These are phyloP conservation scores for Palythoa grandis DNA, from an alignment of 92 coral and sea anemone genomes.

Conservation along the genomic window DNA sequence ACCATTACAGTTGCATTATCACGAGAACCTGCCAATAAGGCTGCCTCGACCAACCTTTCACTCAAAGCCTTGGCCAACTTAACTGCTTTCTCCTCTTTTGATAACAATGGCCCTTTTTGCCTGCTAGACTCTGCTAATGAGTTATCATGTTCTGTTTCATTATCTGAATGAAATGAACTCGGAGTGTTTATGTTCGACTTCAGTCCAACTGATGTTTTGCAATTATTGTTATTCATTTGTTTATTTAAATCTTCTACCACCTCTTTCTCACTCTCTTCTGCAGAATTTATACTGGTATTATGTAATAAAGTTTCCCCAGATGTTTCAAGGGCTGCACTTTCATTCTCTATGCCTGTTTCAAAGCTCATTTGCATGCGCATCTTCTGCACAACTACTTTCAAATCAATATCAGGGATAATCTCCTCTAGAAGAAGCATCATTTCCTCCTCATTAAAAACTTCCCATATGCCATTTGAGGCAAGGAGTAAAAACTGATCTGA, in stretches of 20 bases:
- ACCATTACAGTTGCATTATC: slow-evolving; percentile 90
- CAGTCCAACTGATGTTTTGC: not conserved
- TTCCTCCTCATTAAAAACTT: slow-evolving; percentile 89
- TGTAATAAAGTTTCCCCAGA: not conserved
- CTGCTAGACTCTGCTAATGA: not conserved
- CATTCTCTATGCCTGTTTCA: not conserved
- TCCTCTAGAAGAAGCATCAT: slow-evolving; percentile 82
- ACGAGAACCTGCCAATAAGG: slow-evolving; percentile 83
- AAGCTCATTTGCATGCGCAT: slow-evolving; percentile 55
- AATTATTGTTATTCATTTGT: not conserved
- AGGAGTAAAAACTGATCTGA: slow-evolving; percentile 81
- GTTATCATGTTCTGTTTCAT: not conserved
- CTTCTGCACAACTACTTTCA: slow-evolving; percentile 67
- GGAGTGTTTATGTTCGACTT: not conserved
- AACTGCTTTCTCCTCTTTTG: slow-evolving; percentile 68
- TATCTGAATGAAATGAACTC: not conserved
- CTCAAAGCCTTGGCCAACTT: slow-evolving; percentile 78
- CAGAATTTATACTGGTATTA: not conserved
- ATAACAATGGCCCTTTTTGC: not conserved
- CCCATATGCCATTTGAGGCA: slow-evolving; percentile 94
- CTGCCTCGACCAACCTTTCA: slow-evolving; percentile 89
- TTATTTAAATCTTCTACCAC: not conserved
- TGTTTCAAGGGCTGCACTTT: not conserved
- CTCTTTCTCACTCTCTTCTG: not conserved
- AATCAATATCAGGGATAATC: slow-evolving; percentile 82